Percentiles rank a stretch among this genome's conserved stretches.
These are phyloP conservation scores for Diogma glabrata DNA, from an alignment of 2,888 invertebrate genomes.

Conservation along the genomic window DNA sequence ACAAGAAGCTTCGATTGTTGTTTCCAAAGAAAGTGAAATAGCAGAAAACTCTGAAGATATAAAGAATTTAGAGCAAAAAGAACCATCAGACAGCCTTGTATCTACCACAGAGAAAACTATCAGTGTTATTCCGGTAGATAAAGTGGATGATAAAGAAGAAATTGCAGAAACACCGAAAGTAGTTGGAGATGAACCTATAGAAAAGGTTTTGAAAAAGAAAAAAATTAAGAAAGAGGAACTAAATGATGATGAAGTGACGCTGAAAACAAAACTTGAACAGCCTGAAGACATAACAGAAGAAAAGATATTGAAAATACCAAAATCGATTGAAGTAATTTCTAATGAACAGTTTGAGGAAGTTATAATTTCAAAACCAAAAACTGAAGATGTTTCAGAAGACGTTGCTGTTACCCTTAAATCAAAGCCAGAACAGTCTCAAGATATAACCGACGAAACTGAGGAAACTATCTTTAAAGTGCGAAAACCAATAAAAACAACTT, in stretches of 20 bases:
- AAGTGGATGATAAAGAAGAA: conserved; percentile 15
- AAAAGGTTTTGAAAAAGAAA: no score
- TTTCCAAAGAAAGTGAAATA: not conserved
- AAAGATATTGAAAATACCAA: conserved; percentile 20
- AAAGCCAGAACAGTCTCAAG: conserved; percentile 13
- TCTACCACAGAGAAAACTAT: no score
- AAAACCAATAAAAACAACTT: conserved; percentile 22
- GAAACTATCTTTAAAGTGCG: conserved; percentile 28
- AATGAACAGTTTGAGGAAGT: no score
- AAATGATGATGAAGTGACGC: no score
- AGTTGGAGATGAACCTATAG: no score
- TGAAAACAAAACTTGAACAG: no score
- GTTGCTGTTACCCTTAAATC: not conserved
- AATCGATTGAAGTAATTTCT: no score
- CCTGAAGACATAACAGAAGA: no score
- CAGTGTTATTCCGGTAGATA: not conserved
- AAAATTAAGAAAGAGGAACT: no score
- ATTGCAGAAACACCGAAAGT: conserved; percentile 24
- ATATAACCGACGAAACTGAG: conserved; percentile 24
- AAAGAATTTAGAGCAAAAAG: no score
- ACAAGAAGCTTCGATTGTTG: conserved; percentile 19
- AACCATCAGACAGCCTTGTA: not conserved
- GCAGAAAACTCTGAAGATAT: conserved; percentile 2
- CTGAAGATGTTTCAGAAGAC: conserved; percentile 15
- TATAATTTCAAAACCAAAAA: no score